A percentile compares a stretch with the other conserved stretches of the same genome.
Evolutionary conservation across 2,113 vertebrate species (phyloP).

Genomic region (Oenanthe melanoleuca): DNA sequence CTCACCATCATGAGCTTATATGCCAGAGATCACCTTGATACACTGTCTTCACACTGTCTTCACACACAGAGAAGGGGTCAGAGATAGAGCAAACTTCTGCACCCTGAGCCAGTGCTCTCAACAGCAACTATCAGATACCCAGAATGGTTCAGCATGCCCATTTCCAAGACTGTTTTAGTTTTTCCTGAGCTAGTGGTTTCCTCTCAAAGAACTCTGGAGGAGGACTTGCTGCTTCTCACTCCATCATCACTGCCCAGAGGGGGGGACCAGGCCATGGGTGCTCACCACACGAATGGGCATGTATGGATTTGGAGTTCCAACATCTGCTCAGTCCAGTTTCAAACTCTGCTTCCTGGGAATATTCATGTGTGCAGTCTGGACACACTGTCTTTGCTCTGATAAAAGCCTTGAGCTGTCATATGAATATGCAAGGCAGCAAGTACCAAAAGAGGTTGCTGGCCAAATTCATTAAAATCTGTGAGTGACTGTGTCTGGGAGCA

Average conservation of each 20-base stretch:
- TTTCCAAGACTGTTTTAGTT: not conserved
- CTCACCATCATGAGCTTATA: not conserved
- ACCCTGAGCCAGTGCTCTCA: not conserved
- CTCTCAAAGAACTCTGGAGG: not conserved
- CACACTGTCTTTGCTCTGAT: not conserved
- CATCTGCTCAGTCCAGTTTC: not conserved
- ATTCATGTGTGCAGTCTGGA: not conserved
- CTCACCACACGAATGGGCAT: rapidly evolving
- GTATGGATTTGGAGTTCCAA: not conserved
- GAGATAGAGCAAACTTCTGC: not conserved
- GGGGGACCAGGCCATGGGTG: rapidly evolving
- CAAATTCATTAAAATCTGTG: conserved; percentile 6
- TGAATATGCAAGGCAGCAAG: not conserved
- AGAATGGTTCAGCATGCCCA: not conserved
- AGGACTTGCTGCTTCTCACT: not conserved
- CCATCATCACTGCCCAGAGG: not conserved
- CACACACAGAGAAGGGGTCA: rapidly evolving
- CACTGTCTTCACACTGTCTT: not conserved
- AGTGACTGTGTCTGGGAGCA: not conserved
- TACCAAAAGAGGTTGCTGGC: not conserved
- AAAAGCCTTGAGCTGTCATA: not conserved
- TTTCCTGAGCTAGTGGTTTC: not conserved
- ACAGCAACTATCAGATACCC: not conserved
- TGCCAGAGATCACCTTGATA: not conserved
- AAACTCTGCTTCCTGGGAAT: not conserved